phyloP scores from a whole-genome alignment of 2,797 vertebrate species.

The Propithecus perrieri region DNA sequence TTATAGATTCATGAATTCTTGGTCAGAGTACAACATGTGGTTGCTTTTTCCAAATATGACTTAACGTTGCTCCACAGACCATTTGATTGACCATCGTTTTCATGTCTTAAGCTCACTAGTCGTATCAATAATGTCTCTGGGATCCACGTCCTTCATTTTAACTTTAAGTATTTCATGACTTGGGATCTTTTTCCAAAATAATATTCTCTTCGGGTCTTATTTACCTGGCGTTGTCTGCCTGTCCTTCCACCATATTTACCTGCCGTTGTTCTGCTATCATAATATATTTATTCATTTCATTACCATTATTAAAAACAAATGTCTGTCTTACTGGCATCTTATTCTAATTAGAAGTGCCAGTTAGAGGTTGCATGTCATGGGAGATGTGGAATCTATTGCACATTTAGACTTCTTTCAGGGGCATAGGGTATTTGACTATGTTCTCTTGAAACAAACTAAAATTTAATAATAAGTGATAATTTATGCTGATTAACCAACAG shows the following conservation, averaged over 20 bases:
- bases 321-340: neutral
- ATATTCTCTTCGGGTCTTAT: neutral
- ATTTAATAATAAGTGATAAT: constrained; percentile 38
- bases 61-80: neutral
- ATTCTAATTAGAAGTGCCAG: constrained; percentile 35
- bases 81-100: neutral
- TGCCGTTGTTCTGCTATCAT: neutral
- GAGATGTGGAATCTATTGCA: neutral
- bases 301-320: constrained; percentile 11
- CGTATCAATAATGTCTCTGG: neutral
- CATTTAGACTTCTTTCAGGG: neutral
- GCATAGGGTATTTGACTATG: neutral
- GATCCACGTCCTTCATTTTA: neutral
- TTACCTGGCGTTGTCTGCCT: neutral
- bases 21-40: neutral
- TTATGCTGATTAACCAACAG: neutral
- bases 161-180: neutral
- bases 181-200: neutral
- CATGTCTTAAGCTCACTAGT: neutral
- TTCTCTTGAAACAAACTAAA: constrained; percentile 37
- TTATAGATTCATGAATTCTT: neutral
- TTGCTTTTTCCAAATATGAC: neutral
- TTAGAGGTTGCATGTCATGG: neutral
- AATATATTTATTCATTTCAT: constrained; percentile 3
- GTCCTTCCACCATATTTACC: neutral